A percentile compares a stretch with the other conserved stretches of the same genome.
Evolutionary conservation across 1,140 invertebrate genomes (phyloP).

Genomic region (Caenorhabditis remanei): DNA sequence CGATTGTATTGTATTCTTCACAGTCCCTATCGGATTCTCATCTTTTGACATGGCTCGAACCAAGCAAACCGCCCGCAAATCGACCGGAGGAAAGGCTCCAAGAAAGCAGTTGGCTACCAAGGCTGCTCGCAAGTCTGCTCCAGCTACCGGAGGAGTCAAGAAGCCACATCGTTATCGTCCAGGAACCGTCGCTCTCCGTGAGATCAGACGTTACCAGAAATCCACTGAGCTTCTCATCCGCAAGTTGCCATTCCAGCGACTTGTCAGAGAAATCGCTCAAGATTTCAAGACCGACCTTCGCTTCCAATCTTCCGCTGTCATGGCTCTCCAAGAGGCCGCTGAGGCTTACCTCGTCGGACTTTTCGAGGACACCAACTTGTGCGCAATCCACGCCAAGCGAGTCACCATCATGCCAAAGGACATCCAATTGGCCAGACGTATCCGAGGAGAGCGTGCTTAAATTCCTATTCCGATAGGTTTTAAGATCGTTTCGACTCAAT

Average conservation of each 20-base stretch:
- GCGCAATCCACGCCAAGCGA: constrained; percentile 91
- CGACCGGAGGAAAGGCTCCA: constrained; percentile 80
- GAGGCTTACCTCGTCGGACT: constrained; percentile 89
- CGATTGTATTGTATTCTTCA: not conserved
- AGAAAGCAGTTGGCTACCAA: constrained; percentile 81
- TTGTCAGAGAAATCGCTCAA: constrained; percentile 85
- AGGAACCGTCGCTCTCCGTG: constrained; percentile 71
- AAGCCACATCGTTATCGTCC: constrained; percentile 82
- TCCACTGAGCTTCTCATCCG: constrained; percentile 84
- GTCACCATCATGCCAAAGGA: constrained; percentile 96
- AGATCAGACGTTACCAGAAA: constrained; percentile 80
- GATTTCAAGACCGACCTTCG: constrained; percentile 85
- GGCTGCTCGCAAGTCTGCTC: constrained; percentile 76
- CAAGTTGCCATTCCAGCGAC: constrained; percentile 80
- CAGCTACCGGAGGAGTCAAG: constrained; percentile 84
- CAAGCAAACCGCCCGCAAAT: constrained; percentile 86
- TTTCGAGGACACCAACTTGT: constrained; percentile 92
- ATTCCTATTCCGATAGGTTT: not conserved
- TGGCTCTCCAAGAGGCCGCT: constrained; percentile 86
- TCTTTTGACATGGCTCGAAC: constrained; percentile 84
- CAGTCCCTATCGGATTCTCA: constrained; percentile 12
- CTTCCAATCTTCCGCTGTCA: constrained; percentile 86
- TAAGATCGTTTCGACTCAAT: not conserved
- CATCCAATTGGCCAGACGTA: constrained; percentile 88
- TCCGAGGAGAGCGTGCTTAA: constrained; percentile 81